Evolutionary conservation across 2,888 invertebrate genomes (phyloP).

Genomic region (Morinoia aosen): DNA sequence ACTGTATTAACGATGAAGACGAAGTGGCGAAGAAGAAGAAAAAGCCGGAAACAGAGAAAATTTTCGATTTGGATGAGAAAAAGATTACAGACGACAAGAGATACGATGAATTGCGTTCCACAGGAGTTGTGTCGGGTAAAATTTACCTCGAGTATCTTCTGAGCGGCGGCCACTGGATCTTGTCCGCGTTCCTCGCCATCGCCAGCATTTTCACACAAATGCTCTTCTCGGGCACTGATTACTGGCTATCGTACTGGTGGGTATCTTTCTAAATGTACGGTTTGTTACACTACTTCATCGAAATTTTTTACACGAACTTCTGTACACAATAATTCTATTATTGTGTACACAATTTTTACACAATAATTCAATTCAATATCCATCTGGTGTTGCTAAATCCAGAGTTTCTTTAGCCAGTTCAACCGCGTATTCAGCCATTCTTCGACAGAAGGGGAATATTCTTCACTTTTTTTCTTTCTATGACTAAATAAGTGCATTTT

Average conservation of each 20-base stretch:
- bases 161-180: slow-evolving; percentile 59
- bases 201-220: slow-evolving; percentile 57
- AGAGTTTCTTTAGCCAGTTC: not conserved
- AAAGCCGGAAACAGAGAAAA: not conserved
- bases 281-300: not conserved
- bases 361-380: not conserved
- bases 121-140: slow-evolving; percentile 58
- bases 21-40: not conserved
- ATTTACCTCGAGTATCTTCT: slow-evolving; percentile 63
- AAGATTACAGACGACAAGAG: not conserved
- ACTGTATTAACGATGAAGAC: not conserved
- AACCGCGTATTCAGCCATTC: not conserved
- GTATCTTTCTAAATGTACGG: not conserved
- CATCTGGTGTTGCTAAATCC: not conserved
- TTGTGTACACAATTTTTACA: no score
- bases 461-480: no score
- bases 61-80: not conserved
- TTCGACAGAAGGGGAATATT: not conserved
- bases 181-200: slow-evolving; percentile 46
- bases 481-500: no score
- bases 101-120: slow-evolving; percentile 57
- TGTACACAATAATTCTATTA: not conserved
- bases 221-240: slow-evolving; percentile 62
- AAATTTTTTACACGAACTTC: not conserved
- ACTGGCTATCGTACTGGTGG: slow-evolving; percentile 66